Conservation (phyloP, 2,888 invertebrate genomes). For the Volucella zonaria region DNA sequence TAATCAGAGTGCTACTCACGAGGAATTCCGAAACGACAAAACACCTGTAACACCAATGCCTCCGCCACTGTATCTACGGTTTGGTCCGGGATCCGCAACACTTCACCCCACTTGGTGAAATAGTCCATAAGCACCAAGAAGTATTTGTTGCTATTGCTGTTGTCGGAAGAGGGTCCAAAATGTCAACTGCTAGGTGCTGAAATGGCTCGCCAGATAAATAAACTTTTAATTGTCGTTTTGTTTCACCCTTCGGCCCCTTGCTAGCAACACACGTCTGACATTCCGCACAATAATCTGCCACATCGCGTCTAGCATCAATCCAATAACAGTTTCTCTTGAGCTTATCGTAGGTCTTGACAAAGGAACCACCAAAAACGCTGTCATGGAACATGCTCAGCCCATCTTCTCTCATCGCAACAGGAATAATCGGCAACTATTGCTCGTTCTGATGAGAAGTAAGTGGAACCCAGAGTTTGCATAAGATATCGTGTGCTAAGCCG, state of each 20-base stretch:
- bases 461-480: too few relatives aligned
- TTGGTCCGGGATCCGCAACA: too few relatives aligned
- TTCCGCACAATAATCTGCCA: not conserved
- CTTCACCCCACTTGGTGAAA: too few relatives aligned
- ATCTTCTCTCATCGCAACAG: constrained; percentile 3
- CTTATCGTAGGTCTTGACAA: not conserved
- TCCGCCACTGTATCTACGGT: too few relatives aligned
- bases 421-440: constrained; percentile 12
- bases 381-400: too few relatives aligned
- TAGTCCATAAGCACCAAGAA: not conserved
- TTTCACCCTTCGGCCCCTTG: too few relatives aligned
- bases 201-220: constrained; percentile 6
- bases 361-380: constrained; percentile 3
- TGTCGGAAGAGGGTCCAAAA: not conserved
- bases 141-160: not conserved
- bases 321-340: not conserved
- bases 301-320: too few relatives aligned
- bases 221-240: too few relatives aligned
- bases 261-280: too few relatives aligned
- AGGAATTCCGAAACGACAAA: constrained; percentile 8
- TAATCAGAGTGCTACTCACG: constrained; percentile 11
- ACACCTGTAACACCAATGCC: not conserved
- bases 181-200: not conserved
- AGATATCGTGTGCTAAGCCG: not conserved
- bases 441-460: not conserved